These are phyloP conservation scores for Pseudomyrmex gracilis DNA, from an alignment of 1,140 invertebrate species.

Conservation along the genomic window DNA sequence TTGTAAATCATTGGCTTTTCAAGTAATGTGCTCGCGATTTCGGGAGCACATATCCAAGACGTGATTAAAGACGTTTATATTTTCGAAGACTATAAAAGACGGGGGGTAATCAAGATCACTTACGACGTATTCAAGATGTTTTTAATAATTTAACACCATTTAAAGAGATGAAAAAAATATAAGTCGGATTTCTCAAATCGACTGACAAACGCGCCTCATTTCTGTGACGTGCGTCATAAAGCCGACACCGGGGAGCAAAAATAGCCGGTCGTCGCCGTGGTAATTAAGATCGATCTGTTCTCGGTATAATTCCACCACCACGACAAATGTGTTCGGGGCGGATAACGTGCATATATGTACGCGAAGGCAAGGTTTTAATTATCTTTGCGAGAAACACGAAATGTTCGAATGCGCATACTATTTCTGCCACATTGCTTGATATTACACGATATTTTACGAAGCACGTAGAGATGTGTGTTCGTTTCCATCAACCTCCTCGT, in stretches of 20 bases:
- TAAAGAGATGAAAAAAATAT: too few species aligned
- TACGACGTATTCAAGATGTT: neutral
- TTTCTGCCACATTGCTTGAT: conserved; percentile 45
- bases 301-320: conserved; percentile 24
- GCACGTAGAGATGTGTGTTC: neutral
- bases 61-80: neutral
- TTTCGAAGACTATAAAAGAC: neutral
- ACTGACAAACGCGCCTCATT: conserved; percentile 3
- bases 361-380: conserved; percentile 54
- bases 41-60: too few species aligned
- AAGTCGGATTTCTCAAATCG: neutral
- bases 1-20: neutral
- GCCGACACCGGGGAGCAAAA: conserved; percentile 1
- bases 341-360: neutral
- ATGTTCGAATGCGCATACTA: conserved; percentile 18
- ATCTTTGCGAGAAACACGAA: conserved; percentile 35
- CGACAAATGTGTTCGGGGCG: too few species aligned
- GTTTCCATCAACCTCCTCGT: conserved; percentile 22
- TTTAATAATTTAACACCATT: neutral
- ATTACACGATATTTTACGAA: conserved; percentile 32
- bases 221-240: conserved; percentile 9
- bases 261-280: conserved; percentile 44
- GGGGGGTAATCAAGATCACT: neutral
- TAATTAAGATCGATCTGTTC: conserved; percentile 54
- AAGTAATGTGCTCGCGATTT: neutral